Evolutionary conservation across 2,888 invertebrate genomes (phyloP).

Genomic region (Aspidiotus destructor): DNA sequence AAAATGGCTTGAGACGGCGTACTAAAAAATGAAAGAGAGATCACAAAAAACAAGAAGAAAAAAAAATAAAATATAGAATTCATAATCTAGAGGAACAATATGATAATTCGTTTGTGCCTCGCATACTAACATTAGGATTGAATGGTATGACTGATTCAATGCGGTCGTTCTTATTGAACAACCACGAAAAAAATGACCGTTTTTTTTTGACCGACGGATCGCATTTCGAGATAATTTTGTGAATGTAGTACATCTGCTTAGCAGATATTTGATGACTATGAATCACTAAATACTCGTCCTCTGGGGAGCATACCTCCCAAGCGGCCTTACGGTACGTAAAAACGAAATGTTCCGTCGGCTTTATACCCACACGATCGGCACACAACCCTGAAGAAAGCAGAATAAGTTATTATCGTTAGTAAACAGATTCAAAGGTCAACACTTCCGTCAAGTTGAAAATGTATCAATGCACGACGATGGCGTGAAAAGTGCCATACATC

Average conservation of each 20-base stretch:
- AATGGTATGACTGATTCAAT: neutral
- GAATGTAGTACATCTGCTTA: conserved; percentile 18
- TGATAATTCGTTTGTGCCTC: neutral
- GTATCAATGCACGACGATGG: neutral
- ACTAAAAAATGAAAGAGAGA: neutral
- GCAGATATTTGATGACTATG: conserved; percentile 16
- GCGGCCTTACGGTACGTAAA: neutral
- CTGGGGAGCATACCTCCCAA: conserved; percentile 1
- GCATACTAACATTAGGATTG: neutral
- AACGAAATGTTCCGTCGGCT: conserved; percentile 12
- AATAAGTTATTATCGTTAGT: neutral
- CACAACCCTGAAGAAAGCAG: conserved; percentile 14
- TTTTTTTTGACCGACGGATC: neutral
- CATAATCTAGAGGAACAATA: neutral
- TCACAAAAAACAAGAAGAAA: neutral
- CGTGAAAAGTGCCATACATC: too few relatives aligned
- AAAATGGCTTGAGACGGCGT: neutral
- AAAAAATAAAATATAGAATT: neutral
- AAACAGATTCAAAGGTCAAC: neutral
- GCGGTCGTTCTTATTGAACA: neutral
- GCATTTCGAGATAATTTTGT: conserved; percentile 1
- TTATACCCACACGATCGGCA: conserved; percentile 12
- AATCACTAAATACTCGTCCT: conserved; percentile 13
- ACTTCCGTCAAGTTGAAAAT: neutral
- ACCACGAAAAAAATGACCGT: conserved; percentile 16